phyloP scores from a whole-genome alignment of 2,113 vertebrate species.

The Ariopsis seemanni region DNA sequence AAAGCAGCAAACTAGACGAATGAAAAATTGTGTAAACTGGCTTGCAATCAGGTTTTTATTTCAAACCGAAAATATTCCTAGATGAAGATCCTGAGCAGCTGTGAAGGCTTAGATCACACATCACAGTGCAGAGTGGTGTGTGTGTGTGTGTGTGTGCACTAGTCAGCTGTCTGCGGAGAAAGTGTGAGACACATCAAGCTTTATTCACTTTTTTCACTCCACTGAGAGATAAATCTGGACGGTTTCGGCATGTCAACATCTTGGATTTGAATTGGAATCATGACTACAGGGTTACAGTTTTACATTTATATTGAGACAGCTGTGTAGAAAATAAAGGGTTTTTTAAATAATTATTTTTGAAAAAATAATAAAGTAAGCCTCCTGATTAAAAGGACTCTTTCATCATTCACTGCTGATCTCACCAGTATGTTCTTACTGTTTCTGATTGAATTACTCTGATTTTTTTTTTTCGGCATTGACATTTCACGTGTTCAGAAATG shows the following conservation, averaged over 20 bases:
- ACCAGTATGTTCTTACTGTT: background rate
- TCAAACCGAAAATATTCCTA: background rate
- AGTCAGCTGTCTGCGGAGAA: background rate
- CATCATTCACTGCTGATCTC: background rate
- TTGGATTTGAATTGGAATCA: background rate
- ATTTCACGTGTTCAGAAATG: too few species aligned
- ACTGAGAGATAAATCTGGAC: too few species aligned
- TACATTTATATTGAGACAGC: background rate
- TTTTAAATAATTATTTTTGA: too few species aligned
- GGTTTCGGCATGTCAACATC: too few species aligned
- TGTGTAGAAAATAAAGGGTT: too few species aligned
- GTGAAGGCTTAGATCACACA: background rate
- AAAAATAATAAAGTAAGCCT: too few species aligned
- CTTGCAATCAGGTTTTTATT: background rate
- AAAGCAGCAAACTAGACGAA: background rate
- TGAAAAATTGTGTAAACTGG: background rate
- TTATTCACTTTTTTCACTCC: background rate
- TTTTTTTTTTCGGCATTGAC: background rate
- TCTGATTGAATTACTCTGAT: too few species aligned
- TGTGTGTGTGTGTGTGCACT: background rate
- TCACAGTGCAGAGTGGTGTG: background rate
- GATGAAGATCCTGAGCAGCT: background rate
- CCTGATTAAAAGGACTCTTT: too few species aligned
- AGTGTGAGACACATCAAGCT: background rate
- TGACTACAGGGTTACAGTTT: background rate